Evolutionary conservation across 2,888 invertebrate genomes (phyloP).

Genomic region (Hydrotaea cyrtoneurina): DNA sequence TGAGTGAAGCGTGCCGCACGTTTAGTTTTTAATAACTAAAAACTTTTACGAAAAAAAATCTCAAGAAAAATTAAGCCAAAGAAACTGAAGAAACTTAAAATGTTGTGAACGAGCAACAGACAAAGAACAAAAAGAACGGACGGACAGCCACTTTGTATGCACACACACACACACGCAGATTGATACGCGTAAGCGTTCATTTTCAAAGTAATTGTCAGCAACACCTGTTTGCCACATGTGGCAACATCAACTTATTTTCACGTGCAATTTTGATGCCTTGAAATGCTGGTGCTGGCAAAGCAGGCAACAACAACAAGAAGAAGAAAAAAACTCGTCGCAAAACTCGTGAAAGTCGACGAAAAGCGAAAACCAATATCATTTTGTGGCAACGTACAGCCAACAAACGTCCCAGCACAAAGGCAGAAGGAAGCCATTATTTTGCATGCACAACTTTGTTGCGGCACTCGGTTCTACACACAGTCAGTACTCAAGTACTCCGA

Average conservation of each 20-base stretch:
- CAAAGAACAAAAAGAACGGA: background rate
- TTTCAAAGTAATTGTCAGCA: background rate
- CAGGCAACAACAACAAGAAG: background rate
- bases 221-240: constrained; percentile 26
- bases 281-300: background rate
- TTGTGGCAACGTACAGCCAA: background rate
- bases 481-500: background rate
- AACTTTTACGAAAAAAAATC: constrained; percentile 26
- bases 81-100: background rate
- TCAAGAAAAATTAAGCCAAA: background rate
- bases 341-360: background rate
- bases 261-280: background rate
- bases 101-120: background rate
- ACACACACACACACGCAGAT: background rate
- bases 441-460: background rate
- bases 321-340: background rate
- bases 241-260: constrained; percentile 1
- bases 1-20: background rate
- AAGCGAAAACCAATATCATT: constrained; percentile 1
- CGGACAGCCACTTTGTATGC: background rate
- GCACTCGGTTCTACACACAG: background rate
- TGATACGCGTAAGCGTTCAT: background rate
- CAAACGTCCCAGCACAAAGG: background rate
- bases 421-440: background rate
- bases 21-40: constrained; percentile 13